Percentiles rank a stretch among this genome's conserved stretches.
Conservation (phyloP, 2,113 vertebrate species). For the Edolisoma coerulescens region DNA sequence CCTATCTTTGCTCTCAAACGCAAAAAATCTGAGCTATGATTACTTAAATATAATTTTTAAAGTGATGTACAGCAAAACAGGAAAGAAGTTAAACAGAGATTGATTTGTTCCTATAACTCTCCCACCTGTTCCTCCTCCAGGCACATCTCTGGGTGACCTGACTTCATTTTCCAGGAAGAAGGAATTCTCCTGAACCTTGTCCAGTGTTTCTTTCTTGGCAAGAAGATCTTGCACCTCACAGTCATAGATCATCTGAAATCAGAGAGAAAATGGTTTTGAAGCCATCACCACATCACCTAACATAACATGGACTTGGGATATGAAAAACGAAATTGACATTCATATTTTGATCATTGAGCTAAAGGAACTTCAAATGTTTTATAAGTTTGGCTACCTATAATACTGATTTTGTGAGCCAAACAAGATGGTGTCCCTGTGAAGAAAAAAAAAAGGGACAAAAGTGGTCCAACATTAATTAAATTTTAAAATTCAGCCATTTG, state of each 20-base stretch:
- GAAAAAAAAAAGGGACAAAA: not conserved
- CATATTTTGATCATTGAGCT: not conserved
- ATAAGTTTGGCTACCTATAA: not conserved
- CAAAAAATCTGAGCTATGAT: not conserved
- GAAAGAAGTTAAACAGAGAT: not conserved
- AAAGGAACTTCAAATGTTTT: not conserved
- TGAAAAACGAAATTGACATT: not conserved
- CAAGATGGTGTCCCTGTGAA: not conserved
- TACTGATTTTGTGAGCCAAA: not conserved
- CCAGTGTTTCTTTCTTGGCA: conserved; percentile 1
- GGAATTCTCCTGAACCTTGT: not conserved
- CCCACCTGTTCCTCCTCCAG: not conserved
- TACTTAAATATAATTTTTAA: not conserved
- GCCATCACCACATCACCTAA: not conserved
- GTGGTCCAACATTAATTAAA: not conserved
- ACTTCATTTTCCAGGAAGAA: not conserved
- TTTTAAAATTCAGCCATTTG: not conserved
- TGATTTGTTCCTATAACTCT: not conserved
- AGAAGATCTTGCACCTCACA: conserved; percentile 30
- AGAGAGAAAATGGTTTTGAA: not conserved
- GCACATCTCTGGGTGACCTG: not conserved
- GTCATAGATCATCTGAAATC: not conserved
- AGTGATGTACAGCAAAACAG: not conserved
- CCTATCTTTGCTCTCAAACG: not conserved
- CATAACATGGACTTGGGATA: accelerated